phyloP scores from a whole-genome alignment of 2,888 invertebrate species.

The Erebia epiphron region DNA sequence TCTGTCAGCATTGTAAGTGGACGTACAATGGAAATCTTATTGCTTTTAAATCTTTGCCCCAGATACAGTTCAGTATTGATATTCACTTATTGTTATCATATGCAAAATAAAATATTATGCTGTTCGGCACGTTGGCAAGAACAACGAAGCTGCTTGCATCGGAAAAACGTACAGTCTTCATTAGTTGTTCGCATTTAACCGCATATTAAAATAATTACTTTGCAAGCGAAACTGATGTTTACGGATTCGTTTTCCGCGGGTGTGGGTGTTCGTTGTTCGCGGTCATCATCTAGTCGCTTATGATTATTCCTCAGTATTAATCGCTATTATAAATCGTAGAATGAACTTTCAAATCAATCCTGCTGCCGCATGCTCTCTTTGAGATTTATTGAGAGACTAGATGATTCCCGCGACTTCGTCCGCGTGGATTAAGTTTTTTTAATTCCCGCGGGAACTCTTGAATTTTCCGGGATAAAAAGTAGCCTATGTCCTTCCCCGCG shows the following conservation, averaged over 20 bases:
- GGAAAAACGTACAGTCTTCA: slow-evolving; percentile 1
- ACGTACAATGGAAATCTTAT: slow-evolving; percentile 1
- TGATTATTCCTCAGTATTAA: no score
- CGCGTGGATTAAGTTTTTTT: no score
- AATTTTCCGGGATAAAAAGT: no score
- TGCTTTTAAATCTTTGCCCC: slow-evolving; percentile 17
- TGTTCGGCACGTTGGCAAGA: slow-evolving; percentile 1
- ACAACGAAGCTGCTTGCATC: slow-evolving; percentile 4
- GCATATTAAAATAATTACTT: no score
- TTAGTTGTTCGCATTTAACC: not conserved
- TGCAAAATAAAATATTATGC: slow-evolving; percentile 24
- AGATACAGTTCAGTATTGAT: slow-evolving; percentile 9
- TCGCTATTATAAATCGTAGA: not conserved
- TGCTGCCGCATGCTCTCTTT: not conserved
- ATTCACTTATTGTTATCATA: slow-evolving; percentile 6
- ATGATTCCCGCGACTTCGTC: no score
- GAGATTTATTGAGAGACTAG: not conserved
- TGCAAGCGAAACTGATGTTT: no score
- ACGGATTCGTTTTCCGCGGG: not conserved
- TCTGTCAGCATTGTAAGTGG: not conserved
- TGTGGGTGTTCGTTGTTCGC: no score
- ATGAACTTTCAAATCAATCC: not conserved
- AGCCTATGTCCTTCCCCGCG: no score
- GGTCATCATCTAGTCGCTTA: no score
- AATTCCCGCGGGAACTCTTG: no score